These are phyloP conservation scores for Blastomussa wellsi DNA, from an alignment of 92 coral and sea anemone genomes.

Conservation along the genomic window DNA sequence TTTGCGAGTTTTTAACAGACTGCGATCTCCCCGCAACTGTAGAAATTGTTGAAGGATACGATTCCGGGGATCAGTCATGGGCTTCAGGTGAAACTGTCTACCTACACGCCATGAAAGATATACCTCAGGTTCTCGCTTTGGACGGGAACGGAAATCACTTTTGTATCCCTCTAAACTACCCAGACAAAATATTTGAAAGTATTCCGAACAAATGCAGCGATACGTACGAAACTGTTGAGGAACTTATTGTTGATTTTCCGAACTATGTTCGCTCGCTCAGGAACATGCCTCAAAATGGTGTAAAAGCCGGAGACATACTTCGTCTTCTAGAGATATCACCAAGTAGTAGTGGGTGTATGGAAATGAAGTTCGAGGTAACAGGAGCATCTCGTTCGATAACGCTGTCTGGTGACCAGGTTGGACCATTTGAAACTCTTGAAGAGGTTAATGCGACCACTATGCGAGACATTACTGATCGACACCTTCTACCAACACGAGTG, in stretches of 20 bases:
- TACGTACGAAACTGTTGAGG: slow-evolving; percentile 49
- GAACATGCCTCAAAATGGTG: slow-evolving; percentile 9
- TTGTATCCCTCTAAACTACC: slow-evolving; percentile 43
- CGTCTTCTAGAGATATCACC: neutral
- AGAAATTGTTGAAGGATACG: slow-evolving; percentile 30
- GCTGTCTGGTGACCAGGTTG: slow-evolving; percentile 9
- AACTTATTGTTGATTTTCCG: slow-evolving; percentile 51
- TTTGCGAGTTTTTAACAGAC: slow-evolving; percentile 17
- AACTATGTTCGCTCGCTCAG: slow-evolving; percentile 45
- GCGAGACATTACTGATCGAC: neutral
- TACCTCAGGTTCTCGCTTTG: slow-evolving; percentile 36
- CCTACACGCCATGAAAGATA: slow-evolving; percentile 39
- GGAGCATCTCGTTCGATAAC: neutral
- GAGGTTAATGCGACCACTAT: neutral
- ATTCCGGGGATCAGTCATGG: slow-evolving; percentile 32
- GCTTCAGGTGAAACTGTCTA: slow-evolving; percentile 41
- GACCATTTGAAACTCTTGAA: slow-evolving; percentile 7
- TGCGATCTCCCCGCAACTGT: slow-evolving; percentile 16
- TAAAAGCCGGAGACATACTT: neutral
- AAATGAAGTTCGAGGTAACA: neutral
- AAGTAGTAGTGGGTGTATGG: neutral
- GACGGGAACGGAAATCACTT: slow-evolving; percentile 32
- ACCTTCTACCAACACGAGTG: neutral
- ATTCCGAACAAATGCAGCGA: slow-evolving; percentile 31
- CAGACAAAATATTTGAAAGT: slow-evolving; percentile 45